Percentiles rank a stretch among this genome's conserved stretches.
Conservation (phyloP, 1,140 invertebrate genomes). For the Aphis craccivora region DNA sequence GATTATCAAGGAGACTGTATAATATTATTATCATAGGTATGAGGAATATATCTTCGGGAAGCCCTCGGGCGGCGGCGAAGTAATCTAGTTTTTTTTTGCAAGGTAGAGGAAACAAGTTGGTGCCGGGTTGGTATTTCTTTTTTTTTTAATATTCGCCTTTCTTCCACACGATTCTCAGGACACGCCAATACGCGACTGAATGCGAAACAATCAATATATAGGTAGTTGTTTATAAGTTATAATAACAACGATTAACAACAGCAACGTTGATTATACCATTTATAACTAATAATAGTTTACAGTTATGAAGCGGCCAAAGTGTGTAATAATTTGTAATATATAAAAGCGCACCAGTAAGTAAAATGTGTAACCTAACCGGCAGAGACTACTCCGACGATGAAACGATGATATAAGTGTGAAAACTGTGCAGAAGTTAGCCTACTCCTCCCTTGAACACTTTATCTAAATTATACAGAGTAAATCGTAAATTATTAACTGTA, state of each 20-base stretch:
- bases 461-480: no score
- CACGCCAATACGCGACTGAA: background rate
- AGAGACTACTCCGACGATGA: no score
- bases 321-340: background rate
- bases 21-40: background rate
- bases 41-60: background rate
- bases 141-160: background rate
- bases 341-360: background rate
- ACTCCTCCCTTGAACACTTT: background rate
- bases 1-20: background rate
- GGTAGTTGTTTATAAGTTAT: background rate
- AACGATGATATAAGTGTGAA: background rate
- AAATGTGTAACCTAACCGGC: background rate
- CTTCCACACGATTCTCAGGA: background rate
- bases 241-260: background rate
- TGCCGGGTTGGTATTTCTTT: background rate
- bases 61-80: background rate
- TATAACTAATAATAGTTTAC: constrained; percentile 24
- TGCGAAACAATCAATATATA: constrained; percentile 35
- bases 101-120: background rate
- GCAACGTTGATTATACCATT: background rate
- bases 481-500: background rate
- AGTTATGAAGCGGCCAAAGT: background rate
- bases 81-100: background rate
- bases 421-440: background rate